Base-by-base conservation (phyloP, 2,113 vertebrate species). In the Mustela lutreola region DNA sequence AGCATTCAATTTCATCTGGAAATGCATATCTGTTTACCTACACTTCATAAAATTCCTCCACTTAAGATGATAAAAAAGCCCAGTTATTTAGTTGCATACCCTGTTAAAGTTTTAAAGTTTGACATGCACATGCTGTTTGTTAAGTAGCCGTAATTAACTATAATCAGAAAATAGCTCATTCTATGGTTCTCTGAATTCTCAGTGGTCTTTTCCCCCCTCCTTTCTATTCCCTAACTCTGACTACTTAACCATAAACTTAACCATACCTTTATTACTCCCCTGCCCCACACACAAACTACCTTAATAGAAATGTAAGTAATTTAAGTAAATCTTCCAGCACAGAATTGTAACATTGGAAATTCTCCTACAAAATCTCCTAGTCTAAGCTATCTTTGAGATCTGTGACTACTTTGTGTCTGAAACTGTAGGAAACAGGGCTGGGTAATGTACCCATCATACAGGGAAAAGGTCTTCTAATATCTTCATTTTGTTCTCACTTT, bases 151-250 rank as follows among this genome's bases (percentile, higher is more conserved):
- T 95, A 98, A 98, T 97, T 98, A 97, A 96, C 96, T 97, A 2
- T 97, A 98, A 97, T 98, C 97, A 95, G 62, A 98, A 98, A 98
- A 97, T 94, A n/a, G 97, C 67, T 88, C 83, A 39, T 95, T 98
- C 93, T 95, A 71, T 95, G 95, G 58, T 97, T 96, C 81, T 96
- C 67, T 97, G 86, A 92, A 82, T 97, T 73, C 56, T 95, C 63
- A 88, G 82, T 95, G 86, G 73, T 83, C 33, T 67, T 81, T 87
- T 19, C 28, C 12, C 39, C 36, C 26, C 26, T n/a, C 12, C 19
- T 81, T 89, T 19, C 16, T 79, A 14, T 78, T 24, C 18, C 26
- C 24, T 87, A 45, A 73, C 16, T 63, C 5, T n/a, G 12, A 82
- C 33, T 63, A 53, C 73, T 70, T 97, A 78, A 19, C 28, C 7